Percentiles rank a stretch among this genome's conserved stretches.
These are phyloP conservation scores for Rhinogobius similis DNA, from an alignment of 2,113 vertebrate genomes.

Conservation along the genomic window DNA sequence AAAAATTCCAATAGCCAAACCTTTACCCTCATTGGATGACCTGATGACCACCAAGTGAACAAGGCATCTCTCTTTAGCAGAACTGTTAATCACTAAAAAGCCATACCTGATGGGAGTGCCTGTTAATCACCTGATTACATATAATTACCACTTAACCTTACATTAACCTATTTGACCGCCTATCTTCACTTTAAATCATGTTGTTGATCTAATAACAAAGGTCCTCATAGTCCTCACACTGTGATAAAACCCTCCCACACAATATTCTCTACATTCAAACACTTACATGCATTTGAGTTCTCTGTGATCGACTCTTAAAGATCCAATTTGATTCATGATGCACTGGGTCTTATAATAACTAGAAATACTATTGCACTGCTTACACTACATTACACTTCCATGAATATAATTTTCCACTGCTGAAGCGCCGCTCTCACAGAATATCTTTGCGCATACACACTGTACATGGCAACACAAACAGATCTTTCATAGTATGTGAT, in stretches of 20 bases:
- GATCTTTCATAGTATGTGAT: neutral
- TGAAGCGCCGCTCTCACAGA: neutral
- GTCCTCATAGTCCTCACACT: neutral
- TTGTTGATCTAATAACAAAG: no score
- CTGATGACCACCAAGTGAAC: no score
- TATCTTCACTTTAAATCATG: no score
- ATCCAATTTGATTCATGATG: neutral
- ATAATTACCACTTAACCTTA: no score
- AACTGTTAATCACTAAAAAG: no score
- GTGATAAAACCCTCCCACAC: neutral
- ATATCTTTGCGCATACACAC: neutral
- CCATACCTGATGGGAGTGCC: no score
- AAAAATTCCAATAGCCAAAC: no score
- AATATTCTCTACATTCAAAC: neutral
- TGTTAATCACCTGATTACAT: no score
- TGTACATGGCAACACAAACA: neutral
- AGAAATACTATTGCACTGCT: neutral
- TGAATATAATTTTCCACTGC: conserved; percentile 40
- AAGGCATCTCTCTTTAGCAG: no score
- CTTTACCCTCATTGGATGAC: no score
- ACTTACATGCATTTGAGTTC: neutral
- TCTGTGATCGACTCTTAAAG: neutral
- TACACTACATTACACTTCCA: conserved; percentile 30
- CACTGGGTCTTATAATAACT: neutral
- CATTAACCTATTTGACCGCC: no score